phyloP scores from a whole-genome alignment of 2,888 invertebrate species.

The Zelleria hepariella region DNA sequence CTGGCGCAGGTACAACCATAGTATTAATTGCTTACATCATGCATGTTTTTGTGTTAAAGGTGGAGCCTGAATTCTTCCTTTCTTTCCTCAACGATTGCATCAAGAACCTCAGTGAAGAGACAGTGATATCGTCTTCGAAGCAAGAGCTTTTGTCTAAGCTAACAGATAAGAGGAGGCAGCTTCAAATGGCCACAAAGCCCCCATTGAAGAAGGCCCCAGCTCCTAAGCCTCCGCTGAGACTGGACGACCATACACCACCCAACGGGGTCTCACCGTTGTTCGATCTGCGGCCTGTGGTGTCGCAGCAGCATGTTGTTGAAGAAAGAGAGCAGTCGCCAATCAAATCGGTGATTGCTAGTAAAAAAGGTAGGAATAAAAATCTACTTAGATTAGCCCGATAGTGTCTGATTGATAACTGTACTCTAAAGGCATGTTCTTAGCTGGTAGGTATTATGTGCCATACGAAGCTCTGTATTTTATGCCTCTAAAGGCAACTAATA shows the following conservation, averaged over 20 bases:
- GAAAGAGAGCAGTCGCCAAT: slow-evolving; percentile 47
- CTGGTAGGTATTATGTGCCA: too few species aligned
- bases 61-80: slow-evolving; percentile 79
- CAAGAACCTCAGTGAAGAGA: slow-evolving; percentile 64
- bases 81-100: slow-evolving; percentile 81
- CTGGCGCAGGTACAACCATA: neutral
- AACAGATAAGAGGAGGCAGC: slow-evolving; percentile 75
- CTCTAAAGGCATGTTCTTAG: too few species aligned
- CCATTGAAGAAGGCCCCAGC: slow-evolving; percentile 49
- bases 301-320: slow-evolving; percentile 59
- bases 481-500: too few species aligned
- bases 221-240: slow-evolving; percentile 55
- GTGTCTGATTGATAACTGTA: too few species aligned
- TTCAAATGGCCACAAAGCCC: slow-evolving; percentile 54
- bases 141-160: slow-evolving; percentile 76
- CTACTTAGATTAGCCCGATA: neutral
- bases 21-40: neutral
- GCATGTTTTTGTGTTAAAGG: slow-evolving; percentile 41
- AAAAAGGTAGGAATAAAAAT: slow-evolving; percentile 28
- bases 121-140: slow-evolving; percentile 56
- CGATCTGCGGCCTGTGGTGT: slow-evolving; percentile 58
- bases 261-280: slow-evolving; percentile 64
- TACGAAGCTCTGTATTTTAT: too few species aligned
- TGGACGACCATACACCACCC: slow-evolving; percentile 56
- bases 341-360: slow-evolving; percentile 25